Evolutionary conservation across 2,113 vertebrate species (phyloP).

Genomic region (Rhinoderma darwinii): DNA sequence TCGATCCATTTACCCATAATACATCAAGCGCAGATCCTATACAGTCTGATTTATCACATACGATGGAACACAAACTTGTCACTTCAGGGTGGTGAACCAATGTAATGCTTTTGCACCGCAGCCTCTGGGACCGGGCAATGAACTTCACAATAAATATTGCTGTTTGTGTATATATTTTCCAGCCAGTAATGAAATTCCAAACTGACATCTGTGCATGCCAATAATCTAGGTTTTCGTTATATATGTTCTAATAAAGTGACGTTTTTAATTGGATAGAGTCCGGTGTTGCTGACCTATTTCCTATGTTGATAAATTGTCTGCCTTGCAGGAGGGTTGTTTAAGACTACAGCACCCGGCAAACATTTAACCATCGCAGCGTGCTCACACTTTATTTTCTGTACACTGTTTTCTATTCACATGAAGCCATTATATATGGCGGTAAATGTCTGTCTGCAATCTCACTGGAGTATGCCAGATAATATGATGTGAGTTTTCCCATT

Average conservation of each 20-base stretch:
- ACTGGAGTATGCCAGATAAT: not conserved
- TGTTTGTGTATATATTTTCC: not conserved
- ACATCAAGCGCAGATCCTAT: too few relatives aligned
- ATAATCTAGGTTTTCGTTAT: not conserved
- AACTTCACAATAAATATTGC: not conserved
- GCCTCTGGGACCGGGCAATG: not conserved
- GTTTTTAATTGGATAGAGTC: not conserved
- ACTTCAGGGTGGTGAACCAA: too few relatives aligned
- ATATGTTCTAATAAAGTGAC: not conserved
- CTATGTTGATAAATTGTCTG: not conserved
- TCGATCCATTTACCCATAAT: too few relatives aligned
- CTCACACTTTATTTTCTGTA: not conserved
- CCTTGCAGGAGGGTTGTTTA: not conserved
- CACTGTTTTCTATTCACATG: not conserved
- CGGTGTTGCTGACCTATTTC: not conserved
- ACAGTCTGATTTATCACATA: too few relatives aligned
- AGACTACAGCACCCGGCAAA: not conserved
- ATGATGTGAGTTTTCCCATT: not conserved
- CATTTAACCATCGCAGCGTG: not conserved
- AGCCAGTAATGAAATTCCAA: not conserved
- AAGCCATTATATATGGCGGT: not conserved
- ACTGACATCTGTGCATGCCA: not conserved
- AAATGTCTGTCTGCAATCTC: not conserved
- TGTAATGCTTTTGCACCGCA: not conserved
- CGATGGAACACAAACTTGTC: too few relatives aligned